phyloP scores from a whole-genome alignment of 2,797 vertebrate species.

The Ceyx erithaca region DNA sequence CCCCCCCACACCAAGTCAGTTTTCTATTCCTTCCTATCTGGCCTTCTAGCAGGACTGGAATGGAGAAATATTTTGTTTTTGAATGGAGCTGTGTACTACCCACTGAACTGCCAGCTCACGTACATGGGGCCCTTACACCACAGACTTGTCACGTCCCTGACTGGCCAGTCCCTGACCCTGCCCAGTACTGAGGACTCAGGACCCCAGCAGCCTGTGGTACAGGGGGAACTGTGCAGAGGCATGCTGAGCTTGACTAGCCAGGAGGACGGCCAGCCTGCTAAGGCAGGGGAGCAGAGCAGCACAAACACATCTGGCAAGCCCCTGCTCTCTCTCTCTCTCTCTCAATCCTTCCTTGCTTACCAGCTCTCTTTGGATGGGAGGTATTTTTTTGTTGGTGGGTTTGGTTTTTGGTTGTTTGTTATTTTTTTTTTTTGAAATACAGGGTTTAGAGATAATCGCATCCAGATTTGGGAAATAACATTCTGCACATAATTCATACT shows the following conservation, averaged over 20 bases:
- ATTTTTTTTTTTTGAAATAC: neutral
- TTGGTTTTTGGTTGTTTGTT: too few species aligned
- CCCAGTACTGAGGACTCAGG: rapidly evolving
- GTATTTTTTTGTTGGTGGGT: neutral
- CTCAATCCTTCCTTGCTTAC: neutral
- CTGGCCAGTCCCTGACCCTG: neutral
- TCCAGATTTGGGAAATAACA: constrained; percentile 51
- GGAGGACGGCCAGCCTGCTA: neutral
- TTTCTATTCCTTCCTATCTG: neutral
- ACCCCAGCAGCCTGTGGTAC: neutral
- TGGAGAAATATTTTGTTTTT: neutral
- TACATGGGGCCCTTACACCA: rapidly evolving
- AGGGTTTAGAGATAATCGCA: constrained; percentile 42
- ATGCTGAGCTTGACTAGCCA: neutral
- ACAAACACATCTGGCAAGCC: neutral
- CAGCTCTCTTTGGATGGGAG: neutral
- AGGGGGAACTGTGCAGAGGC: neutral
- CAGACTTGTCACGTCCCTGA: neutral
- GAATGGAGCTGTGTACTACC: neutral
- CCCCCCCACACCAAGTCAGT: neutral
- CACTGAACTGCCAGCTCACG: neutral
- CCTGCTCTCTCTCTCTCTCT: neutral
- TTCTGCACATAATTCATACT: constrained; percentile 70
- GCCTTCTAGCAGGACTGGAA: neutral
- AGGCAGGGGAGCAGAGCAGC: neutral